Conservation (phyloP, 2,888 invertebrate species). For the Melitaea athalia region DNA sequence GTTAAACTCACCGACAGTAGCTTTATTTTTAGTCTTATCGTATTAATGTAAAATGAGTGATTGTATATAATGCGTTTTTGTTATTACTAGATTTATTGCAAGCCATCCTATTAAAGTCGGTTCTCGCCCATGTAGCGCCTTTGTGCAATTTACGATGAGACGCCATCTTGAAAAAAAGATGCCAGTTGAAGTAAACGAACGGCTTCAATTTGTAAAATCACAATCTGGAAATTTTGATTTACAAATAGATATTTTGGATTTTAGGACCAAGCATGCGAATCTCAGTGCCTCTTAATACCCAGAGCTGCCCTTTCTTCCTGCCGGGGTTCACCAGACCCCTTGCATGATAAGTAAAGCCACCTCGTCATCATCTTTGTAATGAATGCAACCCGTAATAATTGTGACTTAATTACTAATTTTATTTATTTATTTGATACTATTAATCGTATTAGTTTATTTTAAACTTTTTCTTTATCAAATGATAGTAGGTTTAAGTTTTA, state of each 20-base stretch:
- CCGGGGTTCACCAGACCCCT: too few species aligned
- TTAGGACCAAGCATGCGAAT: too few species aligned
- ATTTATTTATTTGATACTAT: neutral
- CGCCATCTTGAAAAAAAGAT: too few species aligned
- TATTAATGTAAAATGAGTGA: neutral
- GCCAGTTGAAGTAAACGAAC: too few species aligned
- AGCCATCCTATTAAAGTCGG: neutral
- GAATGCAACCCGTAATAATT: neutral
- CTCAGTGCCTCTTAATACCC: too few species aligned
- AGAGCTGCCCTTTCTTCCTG: too few species aligned
- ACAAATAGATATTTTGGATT: too few species aligned
- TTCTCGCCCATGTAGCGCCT: too few species aligned
- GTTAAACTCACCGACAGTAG: slow-evolving; percentile 39
- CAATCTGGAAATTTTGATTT: too few species aligned
- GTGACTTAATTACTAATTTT: neutral
- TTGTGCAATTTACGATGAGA: too few species aligned
- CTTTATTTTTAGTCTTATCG: slow-evolving; percentile 34
- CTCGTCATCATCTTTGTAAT: neutral
- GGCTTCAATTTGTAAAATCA: too few species aligned
- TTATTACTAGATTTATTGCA: neutral
- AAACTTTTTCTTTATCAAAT: neutral
- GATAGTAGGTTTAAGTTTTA: neutral
- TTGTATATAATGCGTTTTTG: slow-evolving; percentile 6
- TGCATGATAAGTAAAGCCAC: too few species aligned
- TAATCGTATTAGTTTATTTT: neutral